Percentiles rank a stretch among this genome's conserved stretches.
phyloP scores from a whole-genome alignment of 1,140 invertebrate genomes.

The Drosophila orena region DNA sequence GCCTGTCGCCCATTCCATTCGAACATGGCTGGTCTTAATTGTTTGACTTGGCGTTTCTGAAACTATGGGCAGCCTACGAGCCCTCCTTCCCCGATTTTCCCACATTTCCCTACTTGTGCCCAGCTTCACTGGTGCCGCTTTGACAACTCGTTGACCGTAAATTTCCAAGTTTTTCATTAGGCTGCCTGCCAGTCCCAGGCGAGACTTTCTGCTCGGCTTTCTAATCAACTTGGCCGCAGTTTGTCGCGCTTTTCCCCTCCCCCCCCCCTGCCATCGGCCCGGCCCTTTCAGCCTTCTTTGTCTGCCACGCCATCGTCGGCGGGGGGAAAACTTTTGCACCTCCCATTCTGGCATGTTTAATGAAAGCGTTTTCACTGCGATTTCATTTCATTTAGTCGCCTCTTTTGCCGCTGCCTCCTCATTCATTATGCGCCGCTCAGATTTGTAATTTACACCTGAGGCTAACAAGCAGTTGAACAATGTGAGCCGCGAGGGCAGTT shows the following conservation, averaged over 20 bases:
- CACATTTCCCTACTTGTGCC: conserved; percentile 17
- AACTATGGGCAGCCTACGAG: conserved; percentile 54
- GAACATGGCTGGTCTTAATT: conserved; percentile 68
- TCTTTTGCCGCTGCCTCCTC: conserved; percentile 54
- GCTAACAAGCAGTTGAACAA: conserved; percentile 54
- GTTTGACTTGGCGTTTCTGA: conserved; percentile 73
- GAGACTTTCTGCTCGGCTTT: conserved; percentile 59
- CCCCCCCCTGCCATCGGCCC: conserved; percentile 4
- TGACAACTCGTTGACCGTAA: conserved; percentile 82
- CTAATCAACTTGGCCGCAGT: conserved; percentile 82
- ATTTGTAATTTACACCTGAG: conserved; percentile 82
- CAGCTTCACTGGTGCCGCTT: conserved; percentile 50
- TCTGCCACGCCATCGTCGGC: conserved; percentile 7
- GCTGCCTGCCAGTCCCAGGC: conserved; percentile 51
- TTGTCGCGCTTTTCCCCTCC: conserved; percentile 54
- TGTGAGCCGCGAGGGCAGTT: conserved; percentile 40
- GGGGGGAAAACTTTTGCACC: conserved; percentile 60
- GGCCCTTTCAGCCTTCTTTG: conserved; percentile 8
- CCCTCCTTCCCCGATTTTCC: conserved; percentile 6
- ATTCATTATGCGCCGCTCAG: conserved; percentile 77
- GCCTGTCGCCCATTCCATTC: conserved; percentile 47
- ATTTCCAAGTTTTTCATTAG: conserved; percentile 83
- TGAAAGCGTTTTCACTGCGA: conserved; percentile 79
- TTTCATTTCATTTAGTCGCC: conserved; percentile 80
- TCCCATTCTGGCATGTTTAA: conserved; percentile 59